Evolutionary conservation across 2,888 invertebrate species (phyloP), one percentile per base, ranked within the genome.

Genomic region (Meandrusa payeni): DNA sequence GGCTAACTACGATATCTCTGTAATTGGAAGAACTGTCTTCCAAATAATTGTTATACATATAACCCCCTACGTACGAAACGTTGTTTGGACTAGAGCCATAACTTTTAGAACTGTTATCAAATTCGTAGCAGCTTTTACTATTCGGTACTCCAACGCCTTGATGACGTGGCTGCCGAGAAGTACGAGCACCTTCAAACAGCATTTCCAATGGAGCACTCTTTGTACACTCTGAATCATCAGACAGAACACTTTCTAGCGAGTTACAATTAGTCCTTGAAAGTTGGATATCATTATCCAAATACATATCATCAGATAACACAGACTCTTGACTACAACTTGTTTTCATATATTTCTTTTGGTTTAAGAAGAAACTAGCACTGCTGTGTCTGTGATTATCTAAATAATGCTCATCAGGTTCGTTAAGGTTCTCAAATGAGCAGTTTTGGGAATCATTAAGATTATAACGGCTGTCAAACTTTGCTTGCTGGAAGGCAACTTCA

Each of bases 331-430:
- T 94, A 48, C 90, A 89, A 50, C 91, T 91, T 1, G 82, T 82
- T 47, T 90, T 90, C 76, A 89, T 88, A 48, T 89, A 89, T 45
- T 89, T 90, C 51, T 91, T 90, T 41, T 91, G 92, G 41, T 93
- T 93, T 12, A 95, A 69, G 57, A 95, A 95, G 78, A 95, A 95
- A 58, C 95, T 95, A 2, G 95, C 95, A 58, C 94, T 93, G 26
- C 93, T 94, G 34, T 91, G 91, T 19, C 91, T 77, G 33, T 91
- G 90, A 1, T 88, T 89, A 41, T 91, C 91, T 27, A 91, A 66
- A 59, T 85, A 86, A 3, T 71, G 61, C 1, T 68, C 72, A 39
- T 86, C 76, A 0, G 70, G 60, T 29, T 76, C 87, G 28, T 87
- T 64, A 0, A 88, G 57, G 41, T 88, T 88, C 55, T 88, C 88